Conservation (phyloP, 1,140 invertebrate genomes). For the Drosophila santomea region DNA sequence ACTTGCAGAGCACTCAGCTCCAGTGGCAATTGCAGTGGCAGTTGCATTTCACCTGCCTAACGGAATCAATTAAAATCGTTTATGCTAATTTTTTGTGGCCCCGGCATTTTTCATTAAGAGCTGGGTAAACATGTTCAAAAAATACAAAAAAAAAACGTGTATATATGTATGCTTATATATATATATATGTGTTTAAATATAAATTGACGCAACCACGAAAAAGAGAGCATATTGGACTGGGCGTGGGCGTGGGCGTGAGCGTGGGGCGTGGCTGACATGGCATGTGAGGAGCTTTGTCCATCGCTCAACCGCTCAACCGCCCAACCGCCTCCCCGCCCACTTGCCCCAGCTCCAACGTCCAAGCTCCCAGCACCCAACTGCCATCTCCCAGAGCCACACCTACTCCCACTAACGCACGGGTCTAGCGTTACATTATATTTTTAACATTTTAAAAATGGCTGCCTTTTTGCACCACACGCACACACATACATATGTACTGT, state of each 20-base stretch:
- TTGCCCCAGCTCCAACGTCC: background rate
- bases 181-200: constrained; percentile 3
- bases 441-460: constrained; percentile 70
- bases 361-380: background rate
- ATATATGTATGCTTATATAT: no score
- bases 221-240: constrained; percentile 6
- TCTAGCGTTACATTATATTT: constrained; percentile 72
- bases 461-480: constrained; percentile 35
- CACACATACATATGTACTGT: constrained; percentile 18
- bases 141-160: constrained; percentile 10
- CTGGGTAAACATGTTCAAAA: constrained; percentile 56
- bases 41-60: constrained; percentile 49
- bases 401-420: constrained; percentile 7
- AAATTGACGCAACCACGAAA: constrained; percentile 26
- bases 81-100: constrained; percentile 66
- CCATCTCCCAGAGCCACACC: background rate
- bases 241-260: constrained; percentile 27
- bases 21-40: constrained; percentile 17
- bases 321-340: background rate
- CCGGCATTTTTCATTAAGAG: constrained; percentile 68
- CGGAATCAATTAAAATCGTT: constrained; percentile 70
- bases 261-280: constrained; percentile 39
- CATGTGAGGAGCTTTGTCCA: constrained; percentile 39
- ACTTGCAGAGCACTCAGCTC: background rate
- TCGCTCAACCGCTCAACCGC: background rate